phyloP scores from a whole-genome alignment of 2,888 invertebrate genomes.

The Chrysolina haemoptera region DNA sequence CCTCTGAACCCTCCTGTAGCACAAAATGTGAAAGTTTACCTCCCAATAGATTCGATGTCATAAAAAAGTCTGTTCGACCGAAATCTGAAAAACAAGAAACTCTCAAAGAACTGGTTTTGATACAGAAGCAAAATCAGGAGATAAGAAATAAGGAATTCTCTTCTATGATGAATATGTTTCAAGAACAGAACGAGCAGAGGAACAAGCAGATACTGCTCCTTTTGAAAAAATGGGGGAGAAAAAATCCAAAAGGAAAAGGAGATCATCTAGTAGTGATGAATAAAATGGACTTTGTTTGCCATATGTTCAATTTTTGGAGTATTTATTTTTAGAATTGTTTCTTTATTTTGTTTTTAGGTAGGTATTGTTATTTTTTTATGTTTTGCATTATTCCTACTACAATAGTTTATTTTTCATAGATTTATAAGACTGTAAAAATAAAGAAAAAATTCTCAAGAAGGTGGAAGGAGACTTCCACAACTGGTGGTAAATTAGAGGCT shows the following conservation, averaged over 20 bases:
- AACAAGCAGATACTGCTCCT: conserved; percentile 28
- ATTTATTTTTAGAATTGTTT: conserved; percentile 4
- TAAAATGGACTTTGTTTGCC: not conserved
- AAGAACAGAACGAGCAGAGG: conserved; percentile 20
- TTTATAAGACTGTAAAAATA: no score
- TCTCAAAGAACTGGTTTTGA: conserved; percentile 29
- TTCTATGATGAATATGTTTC: conserved; percentile 24
- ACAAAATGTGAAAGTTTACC: conserved; percentile 18
- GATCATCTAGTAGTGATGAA: conserved; percentile 18
- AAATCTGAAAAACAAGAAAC: conserved; percentile 24
- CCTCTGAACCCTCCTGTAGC: not conserved
- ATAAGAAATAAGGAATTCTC: conserved; percentile 29
- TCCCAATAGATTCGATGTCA: conserved; percentile 10
- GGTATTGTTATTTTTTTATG: not conserved
- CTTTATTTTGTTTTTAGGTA: not conserved
- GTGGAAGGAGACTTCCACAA: no score
- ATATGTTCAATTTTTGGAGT: conserved; percentile 3
- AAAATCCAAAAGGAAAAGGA: conserved; percentile 23
- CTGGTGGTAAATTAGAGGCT: no score
- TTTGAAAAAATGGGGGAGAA: conserved; percentile 17
- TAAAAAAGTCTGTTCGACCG: conserved; percentile 1
- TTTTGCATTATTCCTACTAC: no score
- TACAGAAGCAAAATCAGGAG: conserved; percentile 27
- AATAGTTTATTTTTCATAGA: no score
- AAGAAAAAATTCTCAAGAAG: no score